Conservation (phyloP, 2,888 invertebrate species). For the Clostera curtula region DNA sequence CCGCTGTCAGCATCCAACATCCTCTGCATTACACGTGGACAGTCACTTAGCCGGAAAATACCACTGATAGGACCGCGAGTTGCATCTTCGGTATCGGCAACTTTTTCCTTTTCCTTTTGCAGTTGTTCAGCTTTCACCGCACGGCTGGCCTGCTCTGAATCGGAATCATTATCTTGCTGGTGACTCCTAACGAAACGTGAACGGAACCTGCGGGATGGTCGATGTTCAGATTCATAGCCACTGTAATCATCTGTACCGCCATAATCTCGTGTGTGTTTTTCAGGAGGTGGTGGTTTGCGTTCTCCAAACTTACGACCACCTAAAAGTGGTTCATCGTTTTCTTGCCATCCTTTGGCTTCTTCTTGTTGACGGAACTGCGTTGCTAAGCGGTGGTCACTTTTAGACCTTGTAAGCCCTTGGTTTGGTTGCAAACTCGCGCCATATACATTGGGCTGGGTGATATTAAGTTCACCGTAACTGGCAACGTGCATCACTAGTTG, state of each 20-base stretch:
- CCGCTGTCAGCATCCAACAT: constrained; percentile 86
- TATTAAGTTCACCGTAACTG: constrained; percentile 92
- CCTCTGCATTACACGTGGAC: constrained; percentile 91
- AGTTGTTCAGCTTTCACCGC: constrained; percentile 80
- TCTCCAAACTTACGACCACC: constrained; percentile 88
- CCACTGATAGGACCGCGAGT: constrained; percentile 91
- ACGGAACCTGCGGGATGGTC: constrained; percentile 81
- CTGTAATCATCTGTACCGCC: constrained; percentile 78
- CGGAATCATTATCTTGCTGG: constrained; percentile 84
- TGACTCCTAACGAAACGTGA: constrained; percentile 81
- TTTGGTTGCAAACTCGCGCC: constrained; percentile 74
- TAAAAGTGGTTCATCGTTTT: constrained; percentile 81
- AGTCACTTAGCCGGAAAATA: constrained; percentile 89
- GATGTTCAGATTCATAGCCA: constrained; percentile 79
- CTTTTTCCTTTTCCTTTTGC: constrained; percentile 79
- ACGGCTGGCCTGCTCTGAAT: constrained; percentile 78
- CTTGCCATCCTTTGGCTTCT: constrained; percentile 78
- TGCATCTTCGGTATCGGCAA: constrained; percentile 92
- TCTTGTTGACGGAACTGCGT: constrained; percentile 92
- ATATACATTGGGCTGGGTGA: constrained; percentile 78
- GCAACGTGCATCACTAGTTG: constrained; percentile 91
- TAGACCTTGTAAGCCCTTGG: constrained; percentile 91
- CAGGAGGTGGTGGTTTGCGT: constrained; percentile 72
- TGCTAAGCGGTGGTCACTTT: constrained; percentile 93
- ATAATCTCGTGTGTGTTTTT: constrained; percentile 75